Base-by-base conservation (phyloP, 92 coral and sea anemone species). In the Actinernus sp. region DNA sequence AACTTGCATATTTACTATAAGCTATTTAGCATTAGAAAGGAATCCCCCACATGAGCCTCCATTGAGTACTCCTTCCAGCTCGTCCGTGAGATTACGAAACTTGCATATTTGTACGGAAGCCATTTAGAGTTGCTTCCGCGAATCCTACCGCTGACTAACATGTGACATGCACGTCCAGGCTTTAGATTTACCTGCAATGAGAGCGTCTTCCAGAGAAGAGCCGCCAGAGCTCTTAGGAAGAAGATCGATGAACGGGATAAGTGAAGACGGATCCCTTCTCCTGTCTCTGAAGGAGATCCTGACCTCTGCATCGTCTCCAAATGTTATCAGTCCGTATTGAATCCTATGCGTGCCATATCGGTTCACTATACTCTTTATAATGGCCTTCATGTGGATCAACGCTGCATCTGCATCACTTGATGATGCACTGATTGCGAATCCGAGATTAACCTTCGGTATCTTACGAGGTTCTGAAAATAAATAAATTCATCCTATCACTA, bases 381-480 rank as follows among this genome's bases (percentile, higher is more conserved):
- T 65, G 63, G 63, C 79, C 61, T 81, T 85, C 83, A 90, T 78
- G 41, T 84, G 88, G 36, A 61, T 59, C 19, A 85, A 79, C 2
- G 73, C 49, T 66, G 81, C 70, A 10, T 54, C 68, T 21, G 86
- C 79, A 26, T 84, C 65, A 55, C 57, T 63, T 0, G 85, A 58
- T 0, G 71, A 74, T n/a, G 84, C 90, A 49, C 79, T 68, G 13
- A 83, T 39, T 20, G 84, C 90, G 55, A 83, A 75, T 14, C 74
- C 84, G 18, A 83, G 62, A 37, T 83, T 84, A 20, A 83, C 69
- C 19, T 59, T 63, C 1, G 90, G 90, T 28, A 83, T 63, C 36
- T 76, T 61, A 43, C 74, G 84, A 41, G 90, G 61, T 27, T 75
- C 90, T 83, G 69, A 26, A 55, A 45, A 16, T 46, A 46, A 32